Conservation (phyloP, 92 coral and sea anemone genomes). For the Epizoanthus stellaris region DNA sequence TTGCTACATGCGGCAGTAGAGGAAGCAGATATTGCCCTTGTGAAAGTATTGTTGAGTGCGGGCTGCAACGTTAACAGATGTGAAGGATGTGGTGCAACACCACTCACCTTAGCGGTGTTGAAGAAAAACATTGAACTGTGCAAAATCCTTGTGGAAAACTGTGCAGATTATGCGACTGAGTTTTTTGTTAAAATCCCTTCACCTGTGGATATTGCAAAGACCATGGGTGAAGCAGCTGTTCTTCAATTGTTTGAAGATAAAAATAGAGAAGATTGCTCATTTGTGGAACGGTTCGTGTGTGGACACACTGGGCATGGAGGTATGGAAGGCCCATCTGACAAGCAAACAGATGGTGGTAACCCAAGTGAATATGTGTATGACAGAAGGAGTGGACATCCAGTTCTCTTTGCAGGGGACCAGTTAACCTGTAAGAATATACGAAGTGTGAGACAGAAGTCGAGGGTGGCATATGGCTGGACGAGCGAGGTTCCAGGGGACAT, state of each 20-base stretch:
- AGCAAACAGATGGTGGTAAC: neutral
- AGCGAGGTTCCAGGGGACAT: conserved; percentile 33
- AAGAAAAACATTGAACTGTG: neutral
- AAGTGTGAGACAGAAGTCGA: conserved; percentile 2
- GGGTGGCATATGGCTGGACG: conserved; percentile 6
- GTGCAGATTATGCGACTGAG: neutral
- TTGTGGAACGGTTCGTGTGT: conserved; percentile 23
- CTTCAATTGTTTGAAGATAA: conserved; percentile 10
- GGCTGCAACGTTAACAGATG: neutral
- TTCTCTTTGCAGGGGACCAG: conserved; percentile 2
- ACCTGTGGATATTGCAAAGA: conserved; percentile 21
- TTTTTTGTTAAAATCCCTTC: conserved; percentile 19
- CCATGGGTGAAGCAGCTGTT: conserved; percentile 23
- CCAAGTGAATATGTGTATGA: neutral
- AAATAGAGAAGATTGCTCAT: conserved; percentile 44
- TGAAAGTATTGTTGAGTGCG: neutral
- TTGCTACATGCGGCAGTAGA: neutral
- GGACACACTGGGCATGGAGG: neutral
- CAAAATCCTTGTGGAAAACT: neutral
- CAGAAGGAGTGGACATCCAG: conserved; percentile 4
- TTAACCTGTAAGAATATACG: conserved; percentile 40
- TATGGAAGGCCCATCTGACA: neutral
- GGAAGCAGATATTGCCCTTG: neutral
- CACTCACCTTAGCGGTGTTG: neutral
- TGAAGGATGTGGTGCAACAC: conserved; percentile 9